Conservation (phyloP, 2,113 vertebrate genomes). For the Noturus placidus region DNA sequence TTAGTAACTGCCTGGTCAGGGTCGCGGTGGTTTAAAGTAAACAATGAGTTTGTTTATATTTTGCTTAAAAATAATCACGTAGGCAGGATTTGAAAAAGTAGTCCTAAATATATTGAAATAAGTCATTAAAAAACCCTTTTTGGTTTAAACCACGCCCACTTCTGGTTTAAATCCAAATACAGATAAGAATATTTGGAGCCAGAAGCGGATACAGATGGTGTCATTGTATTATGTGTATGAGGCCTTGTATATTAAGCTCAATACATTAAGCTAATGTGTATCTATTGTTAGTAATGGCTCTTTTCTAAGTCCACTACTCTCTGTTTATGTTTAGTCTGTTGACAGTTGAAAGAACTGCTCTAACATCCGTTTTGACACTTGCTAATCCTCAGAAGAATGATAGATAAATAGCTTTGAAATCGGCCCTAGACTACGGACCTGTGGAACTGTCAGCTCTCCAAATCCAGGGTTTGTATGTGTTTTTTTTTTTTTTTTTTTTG, state of each 20-base stretch:
- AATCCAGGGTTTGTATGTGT: not conserved
- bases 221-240: not conserved
- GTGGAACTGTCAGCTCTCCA: conserved; percentile 19
- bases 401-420: conserved; percentile 71
- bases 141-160: not conserved
- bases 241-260: not conserved
- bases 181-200: not conserved
- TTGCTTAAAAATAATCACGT: not conserved
- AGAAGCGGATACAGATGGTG: not conserved
- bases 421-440: conserved; percentile 20
- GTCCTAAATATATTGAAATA: not conserved
- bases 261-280: not conserved
- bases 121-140: no score
- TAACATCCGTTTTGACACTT: conserved; percentile 72
- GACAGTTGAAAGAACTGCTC: conserved; percentile 75
- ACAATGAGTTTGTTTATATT: not conserved
- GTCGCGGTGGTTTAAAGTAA: not conserved
- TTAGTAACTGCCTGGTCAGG: not conserved
- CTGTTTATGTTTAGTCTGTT: conserved; percentile 57
- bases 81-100: not conserved
- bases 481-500: conserved; percentile 19
- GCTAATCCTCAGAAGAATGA: conserved; percentile 76
- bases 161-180: not conserved
- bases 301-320: not conserved
- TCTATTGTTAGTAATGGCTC: not conserved